Evolutionary conservation across 2,888 invertebrate species (phyloP), one percentile per base, ranked within the genome.

Genomic region (Allophyes oxyacanthae): DNA sequence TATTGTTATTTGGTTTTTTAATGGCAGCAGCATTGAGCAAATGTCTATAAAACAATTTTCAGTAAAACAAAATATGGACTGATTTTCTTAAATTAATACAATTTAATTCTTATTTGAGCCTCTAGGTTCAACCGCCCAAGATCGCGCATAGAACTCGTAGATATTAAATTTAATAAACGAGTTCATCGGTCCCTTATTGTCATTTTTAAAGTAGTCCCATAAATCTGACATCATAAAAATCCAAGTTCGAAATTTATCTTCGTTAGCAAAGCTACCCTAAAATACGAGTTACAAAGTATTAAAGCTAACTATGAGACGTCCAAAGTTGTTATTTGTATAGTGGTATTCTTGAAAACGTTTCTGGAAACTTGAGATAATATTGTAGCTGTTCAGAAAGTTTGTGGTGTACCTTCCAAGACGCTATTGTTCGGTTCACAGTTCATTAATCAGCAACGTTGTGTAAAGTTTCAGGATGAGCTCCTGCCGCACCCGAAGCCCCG

Each of bases 351-450:
- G 11, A 8, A 25, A 41, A 40, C 9, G 26, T 5, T 33, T 41
- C 33, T 14, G 14, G 9, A 46, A 46, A 55, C 55, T 45, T 45
- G 37, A 36, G 28, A 41, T 14, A 7, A 36, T 38, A 9, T 14
- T 62, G 33, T 41, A 55, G 44, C 36, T 72, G 67, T 61, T 81
- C 74, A 76, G 78, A 81, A 82, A 74, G 79, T 78, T 76, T 65
- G 77, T 75, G 62, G 59, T 61, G 62, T 73, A 76, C 61, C 66
- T 78, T 74, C 59, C 60, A 75, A 78, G 81, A 68, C 51, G 66
- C 88, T 70, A 92, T 92, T 92, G 92, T 93, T 91, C 64, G 72
- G 73, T 90, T 91, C 79, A 91, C 91, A 90, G 91, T 83, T 89
- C 92, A 92, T 93, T 93, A 92, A 89, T 87, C 90, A 89, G 61